Percentiles rank a stretch among this genome's conserved stretches.
Conservation (phyloP, 2,113 vertebrate species). For the Podarcis muralis region DNA sequence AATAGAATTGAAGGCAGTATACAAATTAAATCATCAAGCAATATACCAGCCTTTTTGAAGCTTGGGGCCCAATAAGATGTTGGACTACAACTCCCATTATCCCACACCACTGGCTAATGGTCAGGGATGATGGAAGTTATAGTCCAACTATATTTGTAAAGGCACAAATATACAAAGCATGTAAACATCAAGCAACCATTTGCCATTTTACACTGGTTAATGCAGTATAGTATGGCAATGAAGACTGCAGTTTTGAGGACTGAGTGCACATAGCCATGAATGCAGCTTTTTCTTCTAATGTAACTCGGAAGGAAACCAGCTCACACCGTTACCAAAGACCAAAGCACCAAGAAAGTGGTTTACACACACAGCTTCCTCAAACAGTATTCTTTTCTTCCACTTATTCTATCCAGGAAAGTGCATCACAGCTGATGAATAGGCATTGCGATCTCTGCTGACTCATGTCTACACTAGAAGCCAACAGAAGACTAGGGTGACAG, state of each 20-base stretch:
- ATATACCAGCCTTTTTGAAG: background rate
- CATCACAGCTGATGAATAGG: background rate
- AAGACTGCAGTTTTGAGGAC: background rate
- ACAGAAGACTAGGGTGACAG: background rate
- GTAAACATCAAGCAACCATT: background rate
- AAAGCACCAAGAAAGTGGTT: background rate
- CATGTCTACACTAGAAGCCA: background rate
- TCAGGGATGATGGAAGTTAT: background rate
- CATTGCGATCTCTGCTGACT: background rate
- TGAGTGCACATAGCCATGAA: background rate
- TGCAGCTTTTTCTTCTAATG: background rate
- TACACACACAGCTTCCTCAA: background rate
- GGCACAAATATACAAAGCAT: no score
- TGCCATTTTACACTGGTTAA: background rate
- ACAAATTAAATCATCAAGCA: background rate
- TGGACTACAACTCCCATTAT: background rate
- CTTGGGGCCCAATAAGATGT: background rate
- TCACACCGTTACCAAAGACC: background rate
- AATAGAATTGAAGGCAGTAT: background rate
- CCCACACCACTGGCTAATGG: background rate
- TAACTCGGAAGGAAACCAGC: background rate
- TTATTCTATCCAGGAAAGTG: background rate
- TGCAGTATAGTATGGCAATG: background rate
- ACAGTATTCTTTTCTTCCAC: background rate
- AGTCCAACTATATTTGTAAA: no score